Evolutionary conservation across 1,140 invertebrate genomes (phyloP), one percentile per base, ranked within the genome.

Genomic region (Belonocnema kinseyi): DNA sequence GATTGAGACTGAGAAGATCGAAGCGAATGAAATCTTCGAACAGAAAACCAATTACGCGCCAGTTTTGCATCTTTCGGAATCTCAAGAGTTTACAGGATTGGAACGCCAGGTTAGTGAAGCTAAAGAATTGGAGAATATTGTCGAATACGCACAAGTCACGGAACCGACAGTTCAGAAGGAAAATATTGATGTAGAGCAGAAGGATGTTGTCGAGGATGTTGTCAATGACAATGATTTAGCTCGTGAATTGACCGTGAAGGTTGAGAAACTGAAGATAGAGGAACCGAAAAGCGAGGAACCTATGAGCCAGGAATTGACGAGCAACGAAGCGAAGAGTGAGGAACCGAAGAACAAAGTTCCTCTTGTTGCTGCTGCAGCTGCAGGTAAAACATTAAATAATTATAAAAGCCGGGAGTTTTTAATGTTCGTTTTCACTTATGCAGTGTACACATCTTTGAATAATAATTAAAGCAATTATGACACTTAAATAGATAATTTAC

Each of bases 81-180:
- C 81, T 40, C 87, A 83, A 66, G 88, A 90, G 50, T 90, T 90
- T 10, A 89, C 87, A 5, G 87, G 85, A 3, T 71, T 88, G 11
- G 86, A 88, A 73, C 72, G 85, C 50, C 72, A 86, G 53, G 78
- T 87, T 6, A 77, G 61, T 72, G 82, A 83, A 7, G 72, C 74
- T 19, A 56, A 17, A 14, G 19, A 56, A 12, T 14, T 58, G 21
- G 66, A 77, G 53, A 17, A 53, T 53, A 51, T 76, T 61, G 72
- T 76, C 10, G 66, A 80, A 16, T n/a, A 58, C 12, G 26, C n/a
- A 16, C 51, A 17, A 5, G 71, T 75, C 19, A 80, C 85, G 50
- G 82, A 81, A 46, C 66, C 80, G 0, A 52, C 79, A 17, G 52
- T 82, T 14, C 19, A 80, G 7, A 85, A 83, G 8, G 80, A 86